Conservation (phyloP, 1,140 invertebrate genomes). For the Steinernema feltiae region DNA sequence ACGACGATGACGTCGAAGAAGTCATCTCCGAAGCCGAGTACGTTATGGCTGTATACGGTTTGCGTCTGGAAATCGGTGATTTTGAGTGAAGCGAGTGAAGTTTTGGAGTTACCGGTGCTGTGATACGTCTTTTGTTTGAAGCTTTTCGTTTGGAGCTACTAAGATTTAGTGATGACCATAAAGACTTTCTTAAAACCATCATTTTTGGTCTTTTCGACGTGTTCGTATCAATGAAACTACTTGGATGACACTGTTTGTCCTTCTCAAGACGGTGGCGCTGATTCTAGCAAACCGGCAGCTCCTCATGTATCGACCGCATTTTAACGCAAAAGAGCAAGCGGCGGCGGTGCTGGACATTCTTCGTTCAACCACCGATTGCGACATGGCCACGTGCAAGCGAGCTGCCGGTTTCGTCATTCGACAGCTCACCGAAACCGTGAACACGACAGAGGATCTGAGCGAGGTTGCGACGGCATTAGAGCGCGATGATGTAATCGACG, state of each 20-base stretch:
- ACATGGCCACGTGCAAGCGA: neutral
- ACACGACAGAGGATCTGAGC: neutral
- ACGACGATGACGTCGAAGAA: too few species aligned
- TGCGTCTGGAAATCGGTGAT: too few species aligned
- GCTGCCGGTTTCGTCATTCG: neutral
- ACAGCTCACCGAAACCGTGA: neutral
- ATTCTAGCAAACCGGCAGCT: too few species aligned
- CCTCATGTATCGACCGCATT: neutral
- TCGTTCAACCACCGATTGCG: neutral
- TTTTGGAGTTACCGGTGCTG: too few species aligned
- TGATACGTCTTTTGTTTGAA: too few species aligned
- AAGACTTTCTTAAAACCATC: neutral
- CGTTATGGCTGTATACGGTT: too few species aligned
- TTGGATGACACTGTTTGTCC: too few species aligned
- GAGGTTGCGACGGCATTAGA: neutral
- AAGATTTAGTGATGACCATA: neutral
- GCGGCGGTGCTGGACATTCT: neutral
- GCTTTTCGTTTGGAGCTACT: too few species aligned
- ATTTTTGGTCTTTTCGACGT: too few species aligned
- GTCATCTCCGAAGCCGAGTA: too few species aligned
- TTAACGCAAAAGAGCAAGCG: neutral
- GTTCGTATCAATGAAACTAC: too few species aligned
- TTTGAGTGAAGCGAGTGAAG: too few species aligned
- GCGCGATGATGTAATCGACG: neutral
- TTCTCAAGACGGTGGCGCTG: neutral